These are phyloP conservation scores for Phaedon cochleariae DNA, from an alignment of 2,888 invertebrate genomes.

Conservation along the genomic window DNA sequence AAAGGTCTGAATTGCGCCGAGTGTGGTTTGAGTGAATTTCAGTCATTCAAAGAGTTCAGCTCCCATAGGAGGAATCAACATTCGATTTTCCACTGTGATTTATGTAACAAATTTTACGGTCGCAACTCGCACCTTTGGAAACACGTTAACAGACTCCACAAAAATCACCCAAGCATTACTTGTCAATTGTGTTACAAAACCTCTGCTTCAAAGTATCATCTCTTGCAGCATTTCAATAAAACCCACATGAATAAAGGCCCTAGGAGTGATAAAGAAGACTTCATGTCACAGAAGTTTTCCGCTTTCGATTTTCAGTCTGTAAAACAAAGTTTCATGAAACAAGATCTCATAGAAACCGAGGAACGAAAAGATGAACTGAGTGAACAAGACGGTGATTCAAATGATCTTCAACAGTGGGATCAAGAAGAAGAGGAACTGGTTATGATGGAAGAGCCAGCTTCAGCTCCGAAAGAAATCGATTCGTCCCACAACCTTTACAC, in stretches of 20 bases:
- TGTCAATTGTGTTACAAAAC: conserved; percentile 68
- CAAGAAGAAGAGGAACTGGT: conserved; percentile 13
- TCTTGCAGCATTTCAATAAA: conserved; percentile 67
- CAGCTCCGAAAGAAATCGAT: conserved; percentile 59
- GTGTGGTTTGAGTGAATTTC: conserved; percentile 55
- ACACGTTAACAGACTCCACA: conserved; percentile 68
- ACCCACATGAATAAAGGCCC: conserved; percentile 59
- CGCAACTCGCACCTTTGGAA: conserved; percentile 70
- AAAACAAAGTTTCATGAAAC: conserved; percentile 56
- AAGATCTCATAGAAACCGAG: conserved; percentile 49
- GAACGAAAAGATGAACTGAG: conserved; percentile 40
- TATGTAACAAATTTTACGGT: conserved; percentile 70
- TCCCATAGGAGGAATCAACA: conserved; percentile 65
- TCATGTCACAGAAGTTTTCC: conserved; percentile 54
- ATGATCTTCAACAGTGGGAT: conserved; percentile 37
- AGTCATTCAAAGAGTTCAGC: conserved; percentile 64
- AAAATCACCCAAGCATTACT: conserved; percentile 68
- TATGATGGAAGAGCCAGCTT: conserved; percentile 30
- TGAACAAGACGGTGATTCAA: conserved; percentile 22
- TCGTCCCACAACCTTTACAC: conserved; percentile 59
- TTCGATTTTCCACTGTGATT: conserved; percentile 68
- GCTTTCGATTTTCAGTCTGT: conserved; percentile 56
- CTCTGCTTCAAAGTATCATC: conserved; percentile 67
- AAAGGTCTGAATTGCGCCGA: conserved; percentile 53
- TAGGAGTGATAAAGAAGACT: conserved; percentile 46